Conservation (phyloP, 2,888 invertebrate species). For the Eulithis prunata region DNA sequence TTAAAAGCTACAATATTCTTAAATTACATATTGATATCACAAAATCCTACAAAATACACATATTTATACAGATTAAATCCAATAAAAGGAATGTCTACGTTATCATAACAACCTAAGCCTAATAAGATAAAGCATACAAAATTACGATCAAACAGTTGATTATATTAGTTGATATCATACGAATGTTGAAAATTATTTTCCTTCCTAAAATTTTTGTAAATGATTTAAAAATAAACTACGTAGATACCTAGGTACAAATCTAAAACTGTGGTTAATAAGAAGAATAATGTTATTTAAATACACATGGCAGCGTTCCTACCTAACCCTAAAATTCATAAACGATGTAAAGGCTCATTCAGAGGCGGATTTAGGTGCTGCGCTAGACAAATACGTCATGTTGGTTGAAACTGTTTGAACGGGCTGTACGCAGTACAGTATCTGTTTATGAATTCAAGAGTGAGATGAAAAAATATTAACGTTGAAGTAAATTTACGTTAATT, state of each 20-base stretch:
- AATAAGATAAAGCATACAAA: background rate
- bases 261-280: background rate
- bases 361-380: no score
- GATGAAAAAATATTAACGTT: background rate
- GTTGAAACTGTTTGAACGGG: no score
- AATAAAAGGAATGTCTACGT: conserved; percentile 10
- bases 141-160: background rate
- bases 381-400: no score
- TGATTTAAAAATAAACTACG: background rate
- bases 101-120: background rate
- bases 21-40: conserved; percentile 19
- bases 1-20: conserved; percentile 9
- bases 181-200: background rate
- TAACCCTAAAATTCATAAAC: no score
- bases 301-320: no score
- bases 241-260: background rate
- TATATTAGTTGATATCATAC: background rate
- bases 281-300: background rate
- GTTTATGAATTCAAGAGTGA: background rate
- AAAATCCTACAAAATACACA: conserved; percentile 20
- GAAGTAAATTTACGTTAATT: background rate
- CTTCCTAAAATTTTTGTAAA: background rate
- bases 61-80: conserved; percentile 16
- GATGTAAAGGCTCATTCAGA: no score
- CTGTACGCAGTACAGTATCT: no score